These are phyloP conservation scores for Drosophila quinaria DNA, from an alignment of 2,888 invertebrate genomes.

Conservation along the genomic window DNA sequence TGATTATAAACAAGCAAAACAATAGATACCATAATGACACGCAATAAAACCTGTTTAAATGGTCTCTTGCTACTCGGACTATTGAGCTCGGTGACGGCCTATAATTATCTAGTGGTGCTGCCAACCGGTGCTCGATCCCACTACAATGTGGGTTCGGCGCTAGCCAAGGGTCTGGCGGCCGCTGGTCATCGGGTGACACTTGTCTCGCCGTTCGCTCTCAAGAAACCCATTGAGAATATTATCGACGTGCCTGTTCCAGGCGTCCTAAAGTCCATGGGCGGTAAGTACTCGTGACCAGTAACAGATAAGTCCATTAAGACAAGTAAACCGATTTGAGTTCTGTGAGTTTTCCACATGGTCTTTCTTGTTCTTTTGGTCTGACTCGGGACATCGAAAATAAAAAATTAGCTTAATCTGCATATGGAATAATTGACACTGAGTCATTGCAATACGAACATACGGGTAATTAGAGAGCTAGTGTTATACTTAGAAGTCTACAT, in stretches of 20 bases:
- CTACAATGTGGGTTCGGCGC: slow-evolving; percentile 81
- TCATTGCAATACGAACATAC: slow-evolving; percentile 1
- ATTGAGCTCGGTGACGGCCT: slow-evolving; percentile 60
- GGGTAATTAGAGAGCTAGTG: not conserved
- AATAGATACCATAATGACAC: slow-evolving; percentile 35
- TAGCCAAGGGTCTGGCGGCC: slow-evolving; percentile 83
- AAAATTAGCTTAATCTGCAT: not conserved
- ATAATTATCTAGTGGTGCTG: slow-evolving; percentile 71
- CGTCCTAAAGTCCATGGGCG: slow-evolving; percentile 48
- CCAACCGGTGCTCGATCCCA: slow-evolving; percentile 75
- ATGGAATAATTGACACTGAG: not conserved
- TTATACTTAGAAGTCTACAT: not conserved
- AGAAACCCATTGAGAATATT: slow-evolving; percentile 79
- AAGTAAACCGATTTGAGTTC: not conserved
- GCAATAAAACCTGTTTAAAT: slow-evolving; percentile 46
- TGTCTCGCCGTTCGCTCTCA: slow-evolving; percentile 79
- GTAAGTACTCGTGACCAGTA: slow-evolving; percentile 33
- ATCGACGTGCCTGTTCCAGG: slow-evolving; percentile 59
- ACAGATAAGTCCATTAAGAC: not conserved
- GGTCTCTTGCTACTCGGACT: slow-evolving; percentile 48
- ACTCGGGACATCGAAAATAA: not conserved
- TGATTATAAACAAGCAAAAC: not conserved
- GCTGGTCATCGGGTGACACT: slow-evolving; percentile 85
- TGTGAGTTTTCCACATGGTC: no score
- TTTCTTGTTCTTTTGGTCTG: no score